Percentiles rank a stretch among this genome's conserved stretches.
phyloP scores from a whole-genome alignment of 2,797 vertebrate species.

The Falco rusticolus region DNA sequence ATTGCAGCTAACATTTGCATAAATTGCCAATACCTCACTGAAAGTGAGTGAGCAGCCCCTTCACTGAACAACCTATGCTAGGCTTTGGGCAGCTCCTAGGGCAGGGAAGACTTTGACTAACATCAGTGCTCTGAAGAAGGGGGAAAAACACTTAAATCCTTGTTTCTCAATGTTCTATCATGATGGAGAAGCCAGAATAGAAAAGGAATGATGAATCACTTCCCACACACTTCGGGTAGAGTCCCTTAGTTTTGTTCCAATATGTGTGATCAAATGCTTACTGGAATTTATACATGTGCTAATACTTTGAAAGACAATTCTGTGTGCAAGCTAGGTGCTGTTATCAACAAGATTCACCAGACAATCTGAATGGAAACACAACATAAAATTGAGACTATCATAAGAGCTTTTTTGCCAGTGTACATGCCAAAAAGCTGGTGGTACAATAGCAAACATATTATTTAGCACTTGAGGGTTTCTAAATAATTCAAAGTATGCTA shows the following conservation, averaged over 20 bases:
- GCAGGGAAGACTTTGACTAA: background rate
- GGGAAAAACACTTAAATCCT: background rate
- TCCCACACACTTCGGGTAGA: background rate
- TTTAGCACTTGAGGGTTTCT: background rate
- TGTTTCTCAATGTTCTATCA: background rate
- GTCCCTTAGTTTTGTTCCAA: background rate
- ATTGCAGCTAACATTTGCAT: background rate
- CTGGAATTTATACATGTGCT: background rate
- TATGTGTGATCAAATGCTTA: background rate
- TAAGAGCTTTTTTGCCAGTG: background rate
- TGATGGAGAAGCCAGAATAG: background rate
- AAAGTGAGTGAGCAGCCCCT: background rate
- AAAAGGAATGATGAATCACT: background rate
- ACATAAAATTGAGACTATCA: background rate
- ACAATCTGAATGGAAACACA: background rate
- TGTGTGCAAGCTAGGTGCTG: background rate
- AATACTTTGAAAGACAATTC: background rate
- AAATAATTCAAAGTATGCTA: background rate
- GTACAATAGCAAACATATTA: background rate
- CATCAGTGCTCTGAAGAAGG: background rate
- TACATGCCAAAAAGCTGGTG: background rate
- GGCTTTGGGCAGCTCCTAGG: background rate
- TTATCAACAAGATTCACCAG: background rate
- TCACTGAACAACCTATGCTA: background rate
- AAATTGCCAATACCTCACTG: background rate